Conservation (phyloP, 1,140 invertebrate species). For the Eufriesea mexicana region DNA sequence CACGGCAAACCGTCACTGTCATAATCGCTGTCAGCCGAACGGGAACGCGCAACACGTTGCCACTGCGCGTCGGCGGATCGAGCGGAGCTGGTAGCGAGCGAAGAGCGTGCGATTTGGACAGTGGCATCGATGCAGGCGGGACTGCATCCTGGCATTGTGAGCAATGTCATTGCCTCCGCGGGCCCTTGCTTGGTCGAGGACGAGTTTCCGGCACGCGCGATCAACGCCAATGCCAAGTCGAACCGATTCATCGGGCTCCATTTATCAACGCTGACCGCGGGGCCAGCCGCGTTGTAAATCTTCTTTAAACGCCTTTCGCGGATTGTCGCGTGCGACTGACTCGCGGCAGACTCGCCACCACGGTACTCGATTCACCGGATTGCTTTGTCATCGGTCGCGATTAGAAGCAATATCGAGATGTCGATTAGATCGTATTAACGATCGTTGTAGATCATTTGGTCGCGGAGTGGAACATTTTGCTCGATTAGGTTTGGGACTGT, state of each 20-base stretch:
- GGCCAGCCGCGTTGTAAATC: not conserved
- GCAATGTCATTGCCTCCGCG: slow-evolving; percentile 68
- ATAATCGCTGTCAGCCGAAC: not conserved
- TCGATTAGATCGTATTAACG: too few relatives aligned
- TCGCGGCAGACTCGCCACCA: not conserved
- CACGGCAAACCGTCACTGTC: slow-evolving; percentile 3
- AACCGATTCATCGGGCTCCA: slow-evolving; percentile 38
- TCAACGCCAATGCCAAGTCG: slow-evolving; percentile 46
- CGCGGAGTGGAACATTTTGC: too few relatives aligned
- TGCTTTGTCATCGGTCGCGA: not conserved
- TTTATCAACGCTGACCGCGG: slow-evolving; percentile 32
- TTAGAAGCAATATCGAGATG: not conserved
- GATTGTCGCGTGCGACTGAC: not conserved
- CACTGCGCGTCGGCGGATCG: not conserved
- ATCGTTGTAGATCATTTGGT: not conserved
- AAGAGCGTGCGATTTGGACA: slow-evolving; percentile 36
- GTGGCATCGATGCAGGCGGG: slow-evolving; percentile 38
- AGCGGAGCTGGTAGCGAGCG: too few relatives aligned
- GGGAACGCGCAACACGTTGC: not conserved
- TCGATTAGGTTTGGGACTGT: too few relatives aligned
- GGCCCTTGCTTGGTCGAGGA: slow-evolving; percentile 53
- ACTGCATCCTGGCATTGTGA: slow-evolving; percentile 64
- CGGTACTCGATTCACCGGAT: not conserved
- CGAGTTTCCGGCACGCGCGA: slow-evolving; percentile 60
- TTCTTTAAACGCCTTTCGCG: not conserved